These are phyloP conservation scores for Tauraco hartlaubi DNA, from an alignment of 2,797 vertebrate species.

Conservation along the genomic window DNA sequence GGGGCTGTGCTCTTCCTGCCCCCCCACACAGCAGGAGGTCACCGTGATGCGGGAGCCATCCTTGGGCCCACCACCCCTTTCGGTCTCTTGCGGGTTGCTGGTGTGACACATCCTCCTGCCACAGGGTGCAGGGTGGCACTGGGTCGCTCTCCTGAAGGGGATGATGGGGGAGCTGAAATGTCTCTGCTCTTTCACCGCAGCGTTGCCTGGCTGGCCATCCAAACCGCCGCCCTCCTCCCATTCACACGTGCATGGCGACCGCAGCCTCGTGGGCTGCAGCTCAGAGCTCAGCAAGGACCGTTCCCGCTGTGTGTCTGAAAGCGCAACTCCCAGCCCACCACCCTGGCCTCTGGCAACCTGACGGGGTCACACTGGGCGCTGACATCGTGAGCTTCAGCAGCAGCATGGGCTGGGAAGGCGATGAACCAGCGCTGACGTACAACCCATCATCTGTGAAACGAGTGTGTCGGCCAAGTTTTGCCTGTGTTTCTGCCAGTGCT, in stretches of 20 bases:
- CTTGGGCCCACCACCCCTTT: rapidly evolving
- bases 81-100: rapidly evolving
- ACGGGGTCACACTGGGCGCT: rapidly evolving
- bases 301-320: not conserved
- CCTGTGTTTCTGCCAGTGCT: not conserved
- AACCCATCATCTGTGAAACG: rapidly evolving
- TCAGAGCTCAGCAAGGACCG: not conserved
- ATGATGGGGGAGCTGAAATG: not conserved
- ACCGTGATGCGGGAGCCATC: not conserved
- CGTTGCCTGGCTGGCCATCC: rapidly evolving
- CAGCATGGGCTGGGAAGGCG: not conserved
- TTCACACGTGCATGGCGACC: not conserved
- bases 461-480: not conserved
- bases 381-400: not conserved
- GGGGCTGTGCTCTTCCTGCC: not conserved
- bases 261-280: not conserved
- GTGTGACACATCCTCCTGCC: not conserved
- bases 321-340: rapidly evolving
- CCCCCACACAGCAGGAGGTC: too few relatives aligned
- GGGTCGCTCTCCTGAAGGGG: not conserved
- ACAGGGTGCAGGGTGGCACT: not conserved
- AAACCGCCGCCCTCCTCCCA: not conserved
- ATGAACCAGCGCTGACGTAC: rapidly evolving
- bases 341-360: not conserved
- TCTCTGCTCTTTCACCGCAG: not conserved